These are phyloP conservation scores for Pristiophorus japonicus DNA, from an alignment of 2,113 vertebrate genomes.

Conservation along the genomic window DNA sequence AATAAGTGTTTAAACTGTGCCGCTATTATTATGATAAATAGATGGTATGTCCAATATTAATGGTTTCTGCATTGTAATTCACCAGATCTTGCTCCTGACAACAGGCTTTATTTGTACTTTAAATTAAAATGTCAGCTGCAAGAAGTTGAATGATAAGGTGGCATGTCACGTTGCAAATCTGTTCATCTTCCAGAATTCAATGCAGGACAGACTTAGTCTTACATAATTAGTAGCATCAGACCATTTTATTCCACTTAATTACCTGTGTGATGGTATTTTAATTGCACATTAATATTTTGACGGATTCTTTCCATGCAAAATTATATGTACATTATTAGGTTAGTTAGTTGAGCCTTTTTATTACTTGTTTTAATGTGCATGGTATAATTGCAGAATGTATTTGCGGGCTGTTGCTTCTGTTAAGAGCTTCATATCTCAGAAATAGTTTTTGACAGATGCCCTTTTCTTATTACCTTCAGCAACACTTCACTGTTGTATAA, in stretches of 20 bases:
- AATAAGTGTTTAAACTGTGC: background rate
- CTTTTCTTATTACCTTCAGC: background rate
- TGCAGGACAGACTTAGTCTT: background rate
- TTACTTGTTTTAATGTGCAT: background rate
- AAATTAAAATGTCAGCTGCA: background rate
- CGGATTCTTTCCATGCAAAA: background rate
- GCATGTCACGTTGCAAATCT: background rate
- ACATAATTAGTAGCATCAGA: background rate
- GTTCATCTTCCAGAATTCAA: background rate
- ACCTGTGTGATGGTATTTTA: background rate
- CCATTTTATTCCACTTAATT: background rate
- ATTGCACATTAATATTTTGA: background rate
- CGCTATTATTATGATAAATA: background rate
- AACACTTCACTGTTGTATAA: background rate
- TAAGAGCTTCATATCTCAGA: background rate
- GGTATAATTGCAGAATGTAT: background rate
- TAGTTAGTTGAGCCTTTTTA: background rate
- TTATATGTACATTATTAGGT: slow-evolving; percentile 12
- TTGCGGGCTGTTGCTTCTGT: background rate
- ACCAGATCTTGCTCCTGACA: background rate
- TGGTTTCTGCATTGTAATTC: background rate
- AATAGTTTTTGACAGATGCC: background rate
- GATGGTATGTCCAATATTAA: background rate
- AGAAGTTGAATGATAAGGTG: background rate
- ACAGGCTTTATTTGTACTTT: slow-evolving; percentile 2